Conservation (phyloP, 2,888 invertebrate genomes). For the Nipponacmea schrenckii region DNA sequence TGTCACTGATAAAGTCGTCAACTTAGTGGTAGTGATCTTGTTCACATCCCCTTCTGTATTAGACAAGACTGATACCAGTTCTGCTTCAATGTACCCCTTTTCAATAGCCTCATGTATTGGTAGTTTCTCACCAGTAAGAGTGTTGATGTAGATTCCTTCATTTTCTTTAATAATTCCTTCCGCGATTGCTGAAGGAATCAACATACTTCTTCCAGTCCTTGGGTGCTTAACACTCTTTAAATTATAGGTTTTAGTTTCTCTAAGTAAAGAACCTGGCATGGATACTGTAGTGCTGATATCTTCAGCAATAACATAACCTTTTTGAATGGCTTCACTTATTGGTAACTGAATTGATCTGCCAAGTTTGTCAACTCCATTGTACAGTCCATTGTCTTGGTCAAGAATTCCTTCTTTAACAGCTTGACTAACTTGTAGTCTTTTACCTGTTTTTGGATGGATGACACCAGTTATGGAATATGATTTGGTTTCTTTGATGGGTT, state of each 20-base stretch:
- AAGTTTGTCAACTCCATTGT: constrained; percentile 67
- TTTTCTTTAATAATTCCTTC: constrained; percentile 88
- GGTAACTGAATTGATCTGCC: constrained; percentile 79
- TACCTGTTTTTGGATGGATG: constrained; percentile 88
- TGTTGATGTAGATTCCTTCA: constrained; percentile 73
- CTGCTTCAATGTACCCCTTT: constrained; percentile 76
- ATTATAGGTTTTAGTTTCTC: constrained; percentile 58
- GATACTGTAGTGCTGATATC: constrained; percentile 89
- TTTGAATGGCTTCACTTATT: constrained; percentile 83
- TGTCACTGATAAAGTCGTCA: constrained; percentile 60
- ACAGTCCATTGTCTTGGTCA: constrained; percentile 73
- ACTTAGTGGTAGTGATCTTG: constrained; percentile 72
- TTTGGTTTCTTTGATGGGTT: constrained; percentile 72
- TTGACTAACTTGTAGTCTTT: constrained; percentile 78
- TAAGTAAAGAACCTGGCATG: constrained; percentile 81
- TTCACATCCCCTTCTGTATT: constrained; percentile 88
- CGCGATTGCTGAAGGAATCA: constrained; percentile 90
- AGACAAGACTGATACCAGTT: constrained; percentile 70
- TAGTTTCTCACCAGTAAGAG: constrained; percentile 80
- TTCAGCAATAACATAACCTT: constrained; percentile 78
- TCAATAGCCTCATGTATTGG: constrained; percentile 86
- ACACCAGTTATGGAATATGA: constrained; percentile 84
- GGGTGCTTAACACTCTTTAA: constrained; percentile 74
- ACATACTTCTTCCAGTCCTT: constrained; percentile 76
- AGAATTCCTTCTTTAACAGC: constrained; percentile 79